Evolutionary conservation across 2,113 vertebrate species (phyloP).

Genomic region (Nymphicus hollandicus): DNA sequence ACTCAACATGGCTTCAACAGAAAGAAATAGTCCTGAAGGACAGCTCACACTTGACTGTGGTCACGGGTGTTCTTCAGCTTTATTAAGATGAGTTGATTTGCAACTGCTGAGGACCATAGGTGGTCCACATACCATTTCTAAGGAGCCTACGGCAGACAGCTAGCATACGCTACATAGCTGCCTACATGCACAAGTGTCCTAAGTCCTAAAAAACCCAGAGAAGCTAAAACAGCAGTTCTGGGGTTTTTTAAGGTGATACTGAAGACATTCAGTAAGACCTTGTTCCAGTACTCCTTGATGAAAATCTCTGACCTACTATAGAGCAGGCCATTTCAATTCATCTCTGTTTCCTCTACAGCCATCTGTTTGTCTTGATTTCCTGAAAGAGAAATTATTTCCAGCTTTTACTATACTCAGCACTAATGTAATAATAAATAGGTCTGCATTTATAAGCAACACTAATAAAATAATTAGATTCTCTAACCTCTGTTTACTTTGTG

Average conservation of each 20-base stretch:
- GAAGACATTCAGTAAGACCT: background rate
- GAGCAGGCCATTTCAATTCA: background rate
- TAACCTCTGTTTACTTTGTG: background rate
- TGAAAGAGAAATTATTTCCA: background rate
- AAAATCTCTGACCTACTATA: background rate
- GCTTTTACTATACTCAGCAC: background rate
- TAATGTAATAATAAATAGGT: background rate
- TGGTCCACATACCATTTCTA: background rate
- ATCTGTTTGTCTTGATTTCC: background rate
- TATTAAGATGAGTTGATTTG: background rate
- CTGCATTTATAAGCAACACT: background rate
- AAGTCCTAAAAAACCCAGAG: background rate
- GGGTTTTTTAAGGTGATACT: background rate
- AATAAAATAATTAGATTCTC: background rate
- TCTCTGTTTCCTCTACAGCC: background rate
- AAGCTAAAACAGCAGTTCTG: background rate
- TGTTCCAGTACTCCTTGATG: background rate
- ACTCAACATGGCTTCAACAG: background rate
- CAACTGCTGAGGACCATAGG: background rate
- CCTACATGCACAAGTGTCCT: background rate
- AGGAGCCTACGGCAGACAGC: background rate
- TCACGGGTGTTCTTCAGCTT: background rate
- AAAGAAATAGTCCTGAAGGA: background rate
- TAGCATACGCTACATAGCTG: accelerated
- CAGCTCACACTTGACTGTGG: background rate